Base-by-base conservation (phyloP, 2,113 vertebrate species). In the Gopherus flavomarginatus region DNA sequence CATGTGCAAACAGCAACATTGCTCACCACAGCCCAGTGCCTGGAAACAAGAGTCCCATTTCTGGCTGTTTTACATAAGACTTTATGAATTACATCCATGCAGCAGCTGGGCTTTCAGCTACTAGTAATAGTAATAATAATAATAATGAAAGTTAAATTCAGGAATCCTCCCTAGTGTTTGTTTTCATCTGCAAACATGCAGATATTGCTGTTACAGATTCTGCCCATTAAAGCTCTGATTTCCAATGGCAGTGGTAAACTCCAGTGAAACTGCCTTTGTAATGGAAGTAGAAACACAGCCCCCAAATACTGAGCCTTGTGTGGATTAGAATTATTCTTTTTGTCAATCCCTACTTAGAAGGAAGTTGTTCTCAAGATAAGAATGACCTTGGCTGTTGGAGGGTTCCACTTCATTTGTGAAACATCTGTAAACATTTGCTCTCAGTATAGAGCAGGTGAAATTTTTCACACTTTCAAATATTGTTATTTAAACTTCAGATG, bases 371-470 rank as follows among this genome's bases (percentile, higher is more conserved):
- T 90, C 82, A 27, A 35, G 21, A 82, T n/a, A 79, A 75, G 22
- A 86, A 53, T 52, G 17, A 8, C 19, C 59, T 86, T 38, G 53
- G 52, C n/a, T 38, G 11, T 6, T 0, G 3, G 83, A 89, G 31
- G 29, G 22, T 50, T 81, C 75, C 27, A 7, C 56, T 31, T 65
- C 29, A 52, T 21, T 16, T 88, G 38, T 75, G n/a, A 8, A 35
- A 17, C 8, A 42, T 50, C 16, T 26, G 5, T 78, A 26, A 69
- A 3, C 50, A 8, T 81, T 85, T 65, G 57, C 87, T 72, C 49
- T 2, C 2, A 1, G 1, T 0, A 26, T 8, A 5, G 6, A 86
- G 85, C 2, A 54, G 82, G 88, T 90, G 53, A 35, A 19, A 69
- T 69, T 81, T 83, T 57, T 83, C 53, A 65, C 38, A 26, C 47